Conservation (phyloP, 2,797 vertebrate genomes). For the Acanthurus leucopareius region DNA sequence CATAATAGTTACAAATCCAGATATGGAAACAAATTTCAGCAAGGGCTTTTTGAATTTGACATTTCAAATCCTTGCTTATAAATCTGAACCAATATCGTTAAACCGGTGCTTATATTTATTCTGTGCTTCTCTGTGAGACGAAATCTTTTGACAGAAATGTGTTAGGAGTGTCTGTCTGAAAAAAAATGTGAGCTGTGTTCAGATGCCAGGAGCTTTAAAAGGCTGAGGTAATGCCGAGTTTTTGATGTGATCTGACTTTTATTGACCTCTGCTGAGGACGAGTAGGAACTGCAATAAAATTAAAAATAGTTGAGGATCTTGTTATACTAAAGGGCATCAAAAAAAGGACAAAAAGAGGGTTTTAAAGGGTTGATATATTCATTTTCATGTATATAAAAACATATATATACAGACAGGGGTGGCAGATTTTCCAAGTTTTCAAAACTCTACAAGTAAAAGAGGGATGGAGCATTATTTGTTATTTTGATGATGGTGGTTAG, state of each 20-base stretch:
- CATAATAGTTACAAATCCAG: neutral
- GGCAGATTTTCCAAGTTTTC: too few relatives aligned
- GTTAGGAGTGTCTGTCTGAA: neutral
- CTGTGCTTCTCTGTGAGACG: neutral
- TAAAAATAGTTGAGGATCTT: too few relatives aligned
- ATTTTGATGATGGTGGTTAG: too few relatives aligned
- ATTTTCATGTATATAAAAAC: neutral
- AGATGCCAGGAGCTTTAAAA: neutral
- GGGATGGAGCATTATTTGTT: too few relatives aligned
- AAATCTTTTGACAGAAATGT: constrained; percentile 8
- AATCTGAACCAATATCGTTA: constrained; percentile 24
- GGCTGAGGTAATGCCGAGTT: neutral
- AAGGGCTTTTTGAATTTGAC: constrained; percentile 9
- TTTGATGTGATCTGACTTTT: neutral
- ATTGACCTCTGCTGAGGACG: constrained; percentile 11
- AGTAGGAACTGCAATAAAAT: neutral
- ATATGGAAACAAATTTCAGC: constrained; percentile 1
- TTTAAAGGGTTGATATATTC: too few relatives aligned
- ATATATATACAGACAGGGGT: neutral
- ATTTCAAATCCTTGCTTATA: constrained; percentile 12
- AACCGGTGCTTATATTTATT: constrained; percentile 7
- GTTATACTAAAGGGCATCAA: neutral
- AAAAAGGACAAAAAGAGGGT: too few relatives aligned
- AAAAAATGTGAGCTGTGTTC: neutral
- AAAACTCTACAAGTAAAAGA: too few relatives aligned